These are phyloP conservation scores for Steatocranus sp. DNA, from an alignment of 2,797 vertebrate genomes.

Conservation along the genomic window DNA sequence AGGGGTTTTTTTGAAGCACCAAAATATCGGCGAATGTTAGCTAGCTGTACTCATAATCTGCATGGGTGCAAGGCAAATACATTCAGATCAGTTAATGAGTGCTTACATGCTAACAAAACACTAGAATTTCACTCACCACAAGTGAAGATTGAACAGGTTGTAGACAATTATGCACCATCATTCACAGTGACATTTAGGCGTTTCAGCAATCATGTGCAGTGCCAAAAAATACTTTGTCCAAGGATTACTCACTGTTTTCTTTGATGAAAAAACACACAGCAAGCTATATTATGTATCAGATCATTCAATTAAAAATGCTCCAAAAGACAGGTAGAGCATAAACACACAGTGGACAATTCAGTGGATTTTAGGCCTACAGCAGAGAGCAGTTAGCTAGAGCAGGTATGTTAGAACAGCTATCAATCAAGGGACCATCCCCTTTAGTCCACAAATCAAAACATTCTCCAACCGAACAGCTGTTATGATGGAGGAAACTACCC, in stretches of 20 bases:
- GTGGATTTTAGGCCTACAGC: neutral
- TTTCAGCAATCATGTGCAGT: slow-evolving; percentile 42
- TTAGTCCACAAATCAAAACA: neutral
- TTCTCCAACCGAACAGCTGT: neutral
- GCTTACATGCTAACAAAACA: neutral
- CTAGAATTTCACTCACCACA: neutral
- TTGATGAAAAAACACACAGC: slow-evolving; percentile 15
- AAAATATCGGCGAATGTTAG: neutral
- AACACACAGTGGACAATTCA: neutral
- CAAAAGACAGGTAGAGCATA: neutral
- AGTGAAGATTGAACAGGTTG: neutral
- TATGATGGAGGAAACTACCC: neutral
- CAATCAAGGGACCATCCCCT: neutral
- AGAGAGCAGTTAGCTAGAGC: neutral
- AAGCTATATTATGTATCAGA: neutral
- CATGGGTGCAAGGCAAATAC: neutral
- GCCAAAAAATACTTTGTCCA: slow-evolving; percentile 48
- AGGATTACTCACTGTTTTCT: slow-evolving; percentile 50
- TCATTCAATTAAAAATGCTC: neutral
- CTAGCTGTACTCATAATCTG: neutral
- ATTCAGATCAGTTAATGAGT: neutral
- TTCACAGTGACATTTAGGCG: slow-evolving; percentile 39
- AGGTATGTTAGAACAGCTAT: neutral
- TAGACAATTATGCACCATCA: slow-evolving; percentile 38
- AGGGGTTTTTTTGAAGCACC: accelerated